Evolutionary conservation across 2,113 vertebrate genomes (phyloP), one percentile per base, ranked within the genome.

Genomic region (Sula dactylatra): DNA sequence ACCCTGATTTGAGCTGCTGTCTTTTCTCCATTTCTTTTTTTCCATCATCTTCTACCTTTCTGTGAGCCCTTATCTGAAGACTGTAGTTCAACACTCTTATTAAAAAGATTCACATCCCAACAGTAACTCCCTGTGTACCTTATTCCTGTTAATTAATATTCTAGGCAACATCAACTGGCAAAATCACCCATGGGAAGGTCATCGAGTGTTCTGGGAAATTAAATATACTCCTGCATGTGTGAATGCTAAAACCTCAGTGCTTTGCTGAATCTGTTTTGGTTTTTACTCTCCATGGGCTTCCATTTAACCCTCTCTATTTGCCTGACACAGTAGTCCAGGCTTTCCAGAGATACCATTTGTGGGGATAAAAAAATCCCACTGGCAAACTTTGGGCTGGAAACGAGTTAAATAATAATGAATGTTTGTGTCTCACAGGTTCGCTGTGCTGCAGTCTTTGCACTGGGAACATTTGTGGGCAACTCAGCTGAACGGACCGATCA

Each of bases 381-480:
- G 54, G 80, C 45, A 69, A 44, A 56, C 20, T 12, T 38, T 0
- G 7, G 20, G 59, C 76, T 78, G 52, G 50, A 65, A 83, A 64
- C 4, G 25, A 36, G 58, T 84, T 20, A 24, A 55, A 14, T 54
- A 32, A 5, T 9, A 32, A 31, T 8, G 50, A 47, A 9, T 4
- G 5, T 25, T 31, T 54, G 49, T 52, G 24, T 36, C 91, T 90
- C 55, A 2, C 97, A 99, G 99, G 99, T 99, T 66, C 99, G 99
- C 69, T 99, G 99, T 40, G 98, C 99, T 0, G 99, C 99, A 0
- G 99, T 99, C 49, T 99, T 99, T 32, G 99, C 99, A 2, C 98
- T 99, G 65, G 99, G 99, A 10, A 99, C 99, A 0, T 99, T 99
- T 29, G 99, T 99, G 94, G 99, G 99, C 19, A 99, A 99, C 97